Percentiles rank a stretch among this genome's conserved stretches.
phyloP scores from a whole-genome alignment of 2,888 invertebrate species.

The Drosophila flavopinicola region DNA sequence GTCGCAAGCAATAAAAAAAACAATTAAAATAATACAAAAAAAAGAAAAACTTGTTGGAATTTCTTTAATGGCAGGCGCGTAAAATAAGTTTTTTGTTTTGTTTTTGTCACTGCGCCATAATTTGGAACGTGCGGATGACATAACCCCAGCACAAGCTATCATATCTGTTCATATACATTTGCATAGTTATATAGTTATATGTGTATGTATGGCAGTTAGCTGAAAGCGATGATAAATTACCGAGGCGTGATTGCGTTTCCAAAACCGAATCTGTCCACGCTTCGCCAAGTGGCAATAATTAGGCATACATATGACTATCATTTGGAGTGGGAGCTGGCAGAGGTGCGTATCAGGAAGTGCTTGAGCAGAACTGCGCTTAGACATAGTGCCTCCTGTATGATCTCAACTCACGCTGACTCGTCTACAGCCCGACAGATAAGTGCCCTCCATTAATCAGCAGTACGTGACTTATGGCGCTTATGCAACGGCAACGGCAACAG shows the following conservation, averaged over 20 bases:
- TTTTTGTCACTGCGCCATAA: conserved; percentile 29
- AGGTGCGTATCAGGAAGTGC: conserved; percentile 9
- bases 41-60: conserved; percentile 23
- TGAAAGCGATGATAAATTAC: conserved; percentile 76
- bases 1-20: conserved; percentile 8
- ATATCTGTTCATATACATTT: background rate
- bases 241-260: conserved; percentile 66
- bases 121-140: conserved; percentile 46
- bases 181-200: background rate
- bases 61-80: conserved; percentile 50
- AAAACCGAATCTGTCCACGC: conserved; percentile 52
- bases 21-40: conserved; percentile 2
- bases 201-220: conserved; percentile 20
- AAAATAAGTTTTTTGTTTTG: conserved; percentile 40
- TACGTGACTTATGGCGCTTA: conserved; percentile 25
- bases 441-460: conserved; percentile 22
- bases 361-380: background rate
- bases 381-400: too few relatives aligned
- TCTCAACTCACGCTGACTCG: background rate
- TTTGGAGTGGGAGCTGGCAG: background rate
- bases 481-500: too few relatives aligned
- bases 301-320: conserved; percentile 15
- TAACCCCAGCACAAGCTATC: conserved; percentile 24
- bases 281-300: conserved; percentile 33
- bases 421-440: conserved; percentile 3